A percentile compares a stretch with the other conserved stretches of the same genome.
Evolutionary conservation across 2,113 vertebrate species (phyloP).

Genomic region (Jaculus jaculus): DNA sequence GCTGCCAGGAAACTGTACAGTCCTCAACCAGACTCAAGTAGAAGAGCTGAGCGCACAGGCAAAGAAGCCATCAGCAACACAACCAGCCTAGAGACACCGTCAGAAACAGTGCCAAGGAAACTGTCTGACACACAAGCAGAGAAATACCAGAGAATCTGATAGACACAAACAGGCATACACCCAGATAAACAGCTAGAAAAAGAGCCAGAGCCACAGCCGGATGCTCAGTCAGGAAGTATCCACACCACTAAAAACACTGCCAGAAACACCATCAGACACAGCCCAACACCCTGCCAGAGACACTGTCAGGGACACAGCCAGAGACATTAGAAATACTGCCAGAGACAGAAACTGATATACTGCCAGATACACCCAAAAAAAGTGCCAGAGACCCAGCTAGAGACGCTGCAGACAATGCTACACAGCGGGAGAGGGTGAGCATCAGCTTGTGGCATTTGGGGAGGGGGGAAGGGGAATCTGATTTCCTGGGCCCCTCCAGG

Average conservation of each 20-base stretch:
- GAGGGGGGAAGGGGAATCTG: neutral
- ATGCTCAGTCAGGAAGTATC: conserved; percentile 70
- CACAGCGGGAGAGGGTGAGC: neutral
- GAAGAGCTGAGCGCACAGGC: conserved; percentile 8
- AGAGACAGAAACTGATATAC: conserved; percentile 27
- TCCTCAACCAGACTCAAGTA: neutral
- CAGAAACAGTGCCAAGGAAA: conserved; percentile 42
- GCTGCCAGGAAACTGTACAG: neutral
- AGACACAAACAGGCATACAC: conserved; percentile 68
- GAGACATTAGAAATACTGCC: conserved; percentile 25
- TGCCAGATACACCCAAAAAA: conserved; percentile 33
- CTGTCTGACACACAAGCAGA: conserved; percentile 68
- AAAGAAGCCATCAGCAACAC: neutral
- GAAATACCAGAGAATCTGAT: conserved; percentile 60
- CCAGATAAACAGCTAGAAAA: conserved; percentile 52
- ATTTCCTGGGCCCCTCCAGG: neutral
- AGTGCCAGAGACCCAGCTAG: neutral
- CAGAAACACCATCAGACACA: conserved; percentile 55
- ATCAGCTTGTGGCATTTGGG: neutral
- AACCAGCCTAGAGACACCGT: conserved; percentile 44
- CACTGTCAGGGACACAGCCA: conserved; percentile 30
- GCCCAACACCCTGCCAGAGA: neutral
- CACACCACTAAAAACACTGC: conserved; percentile 47
- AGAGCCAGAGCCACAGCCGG: conserved; percentile 58
- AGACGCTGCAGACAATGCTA: neutral